A percentile compares a stretch with the other conserved stretches of the same genome.
Conservation (phyloP, 2,888 invertebrate species). For the Leptopterna dolabrata region DNA sequence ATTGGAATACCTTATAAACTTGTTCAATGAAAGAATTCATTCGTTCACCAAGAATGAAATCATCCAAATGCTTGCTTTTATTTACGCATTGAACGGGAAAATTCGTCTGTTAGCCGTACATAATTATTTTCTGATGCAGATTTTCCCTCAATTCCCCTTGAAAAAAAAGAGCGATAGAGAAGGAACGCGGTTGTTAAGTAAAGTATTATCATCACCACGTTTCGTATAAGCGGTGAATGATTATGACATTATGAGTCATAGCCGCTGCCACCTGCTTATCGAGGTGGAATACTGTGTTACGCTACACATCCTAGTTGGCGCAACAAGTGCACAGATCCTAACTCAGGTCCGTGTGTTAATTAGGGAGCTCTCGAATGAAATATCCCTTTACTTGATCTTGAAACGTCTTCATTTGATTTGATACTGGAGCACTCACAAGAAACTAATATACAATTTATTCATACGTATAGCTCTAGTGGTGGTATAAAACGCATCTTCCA, state of each 20-base stretch:
- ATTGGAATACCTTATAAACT: too few relatives aligned
- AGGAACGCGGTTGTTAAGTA: neutral
- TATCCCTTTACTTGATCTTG: neutral
- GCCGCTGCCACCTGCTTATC: neutral
- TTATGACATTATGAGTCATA: neutral
- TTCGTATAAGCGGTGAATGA: neutral
- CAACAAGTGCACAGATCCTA: neutral
- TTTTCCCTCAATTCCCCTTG: neutral
- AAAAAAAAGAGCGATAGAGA: neutral
- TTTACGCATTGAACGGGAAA: neutral
- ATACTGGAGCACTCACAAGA: neutral
- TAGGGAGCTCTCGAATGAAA: neutral
- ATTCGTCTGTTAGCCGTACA: neutral
- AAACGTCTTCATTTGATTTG: neutral
- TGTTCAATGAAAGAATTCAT: too few relatives aligned
- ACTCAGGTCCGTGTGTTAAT: neutral
- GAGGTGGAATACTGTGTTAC: neutral
- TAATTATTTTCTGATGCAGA: neutral
- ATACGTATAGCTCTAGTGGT: neutral
- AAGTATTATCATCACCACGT: neutral
- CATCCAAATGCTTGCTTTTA: too few relatives aligned
- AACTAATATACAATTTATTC: neutral
- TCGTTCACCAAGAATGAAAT: too few relatives aligned
- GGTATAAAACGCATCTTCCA: neutral
- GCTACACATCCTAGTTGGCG: constrained; percentile 8